These are phyloP conservation scores for Tympanuchus pallidicinctus DNA, from an alignment of 2,113 vertebrate genomes.

Conservation along the genomic window DNA sequence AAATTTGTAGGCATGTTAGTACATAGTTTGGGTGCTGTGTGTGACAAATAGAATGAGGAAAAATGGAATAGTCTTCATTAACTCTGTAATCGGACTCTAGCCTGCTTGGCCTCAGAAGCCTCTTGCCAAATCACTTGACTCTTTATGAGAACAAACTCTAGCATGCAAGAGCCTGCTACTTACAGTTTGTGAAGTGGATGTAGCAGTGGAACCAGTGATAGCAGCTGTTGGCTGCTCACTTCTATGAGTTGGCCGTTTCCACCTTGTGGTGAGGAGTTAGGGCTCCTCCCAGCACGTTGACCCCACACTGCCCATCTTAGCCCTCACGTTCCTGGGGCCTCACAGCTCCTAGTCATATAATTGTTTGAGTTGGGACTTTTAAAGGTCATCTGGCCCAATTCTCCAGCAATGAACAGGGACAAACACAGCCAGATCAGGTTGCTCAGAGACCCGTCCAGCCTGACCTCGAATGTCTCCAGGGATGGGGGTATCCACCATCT, in stretches of 20 bases:
- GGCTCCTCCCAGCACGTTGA: not conserved
- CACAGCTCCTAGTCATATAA: too few relatives aligned
- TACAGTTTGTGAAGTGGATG: not conserved
- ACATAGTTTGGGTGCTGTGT: not conserved
- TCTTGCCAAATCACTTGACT: not conserved
- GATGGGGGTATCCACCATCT: too few relatives aligned
- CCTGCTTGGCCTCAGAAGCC: not conserved
- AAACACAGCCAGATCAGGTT: too few relatives aligned
- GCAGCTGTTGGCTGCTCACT: not conserved
- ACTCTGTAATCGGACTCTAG: not conserved
- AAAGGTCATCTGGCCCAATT: too few relatives aligned
- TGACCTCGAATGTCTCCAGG: too few relatives aligned
- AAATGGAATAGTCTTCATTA: not conserved
- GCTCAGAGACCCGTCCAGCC: too few relatives aligned
- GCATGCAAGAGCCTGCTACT: not conserved
- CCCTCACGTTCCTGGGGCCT: accelerated
- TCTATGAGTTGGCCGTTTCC: not conserved
- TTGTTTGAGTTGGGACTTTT: too few relatives aligned
- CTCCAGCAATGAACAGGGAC: too few relatives aligned
- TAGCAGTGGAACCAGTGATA: not conserved
- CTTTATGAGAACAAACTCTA: not conserved
- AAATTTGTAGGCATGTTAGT: not conserved
- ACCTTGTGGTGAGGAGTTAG: not conserved
- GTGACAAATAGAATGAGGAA: not conserved
- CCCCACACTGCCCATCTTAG: not conserved